A percentile compares a stretch with the other conserved stretches of the same genome.
Evolutionary conservation across 2,888 invertebrate species (phyloP).

Genomic region (Orthonychiurus folsomi): DNA sequence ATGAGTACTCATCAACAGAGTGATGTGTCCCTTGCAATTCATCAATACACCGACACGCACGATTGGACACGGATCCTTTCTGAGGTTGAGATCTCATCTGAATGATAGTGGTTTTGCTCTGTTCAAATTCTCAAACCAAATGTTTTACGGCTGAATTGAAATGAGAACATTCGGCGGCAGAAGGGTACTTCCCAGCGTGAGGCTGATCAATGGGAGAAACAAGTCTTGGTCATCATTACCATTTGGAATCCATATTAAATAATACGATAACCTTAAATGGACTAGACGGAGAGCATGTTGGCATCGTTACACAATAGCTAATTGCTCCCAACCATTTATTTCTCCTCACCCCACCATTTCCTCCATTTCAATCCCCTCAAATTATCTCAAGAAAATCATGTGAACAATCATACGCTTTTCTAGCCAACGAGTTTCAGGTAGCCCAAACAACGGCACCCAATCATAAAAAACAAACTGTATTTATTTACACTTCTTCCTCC

Average conservation of each 20-base stretch:
- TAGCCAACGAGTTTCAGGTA: too few species aligned
- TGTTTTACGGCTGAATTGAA: neutral
- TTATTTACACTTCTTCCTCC: too few species aligned
- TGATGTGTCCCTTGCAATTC: too few species aligned
- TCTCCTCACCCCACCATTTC: neutral
- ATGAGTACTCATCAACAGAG: too few species aligned
- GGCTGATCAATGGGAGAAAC: neutral
- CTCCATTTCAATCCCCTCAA: neutral
- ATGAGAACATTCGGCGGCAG: too few species aligned
- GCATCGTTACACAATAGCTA: neutral
- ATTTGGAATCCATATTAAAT: neutral
- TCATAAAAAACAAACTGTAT: too few species aligned
- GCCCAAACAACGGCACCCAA: too few species aligned
- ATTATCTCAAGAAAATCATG: neutral
- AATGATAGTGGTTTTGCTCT: neutral
- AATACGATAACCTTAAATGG: neutral
- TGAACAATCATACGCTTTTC: too few species aligned
- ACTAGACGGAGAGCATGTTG: neutral
- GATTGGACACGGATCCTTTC: too few species aligned
- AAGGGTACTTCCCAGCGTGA: neutral
- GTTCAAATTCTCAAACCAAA: neutral
- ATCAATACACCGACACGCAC: too few species aligned
- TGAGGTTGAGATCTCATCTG: neutral
- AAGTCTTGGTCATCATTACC: neutral
- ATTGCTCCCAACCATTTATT: neutral